Conservation (phyloP, 2,797 vertebrate genomes). For the Myotis vivesi region DNA sequence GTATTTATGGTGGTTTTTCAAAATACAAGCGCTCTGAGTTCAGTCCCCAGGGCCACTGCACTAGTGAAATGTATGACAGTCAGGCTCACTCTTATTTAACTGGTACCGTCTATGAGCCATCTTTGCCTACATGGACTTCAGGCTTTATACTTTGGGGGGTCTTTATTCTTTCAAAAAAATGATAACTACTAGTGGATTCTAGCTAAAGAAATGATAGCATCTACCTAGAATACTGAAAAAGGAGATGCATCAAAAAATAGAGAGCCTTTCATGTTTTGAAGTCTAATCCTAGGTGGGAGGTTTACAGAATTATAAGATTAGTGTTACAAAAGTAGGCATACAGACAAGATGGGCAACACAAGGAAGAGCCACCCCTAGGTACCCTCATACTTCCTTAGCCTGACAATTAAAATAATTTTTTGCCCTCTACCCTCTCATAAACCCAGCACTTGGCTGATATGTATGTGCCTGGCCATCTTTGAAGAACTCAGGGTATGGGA, state of each 20-base stretch:
- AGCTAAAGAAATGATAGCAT: neutral
- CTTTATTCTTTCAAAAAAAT: conserved; percentile 30
- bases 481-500: neutral
- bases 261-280: neutral
- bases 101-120: neutral
- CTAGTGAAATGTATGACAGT: neutral
- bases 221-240: neutral
- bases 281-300: neutral
- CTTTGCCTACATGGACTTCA: neutral
- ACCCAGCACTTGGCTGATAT: neutral
- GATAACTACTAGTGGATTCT: neutral
- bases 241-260: neutral
- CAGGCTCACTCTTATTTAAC: neutral
- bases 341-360: neutral
- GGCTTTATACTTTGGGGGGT: neutral
- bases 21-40: conserved; percentile 66
- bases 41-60: neutral
- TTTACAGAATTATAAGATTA: neutral
- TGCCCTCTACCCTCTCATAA: neutral
- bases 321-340: neutral
- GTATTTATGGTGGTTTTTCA: conserved; percentile 77
- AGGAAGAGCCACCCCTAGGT: neutral
- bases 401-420: neutral
- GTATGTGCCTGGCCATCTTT: neutral
- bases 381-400: neutral